Evolutionary conservation across 2,113 vertebrate genomes (phyloP).

Genomic region (Pachypanchax playfairii): DNA sequence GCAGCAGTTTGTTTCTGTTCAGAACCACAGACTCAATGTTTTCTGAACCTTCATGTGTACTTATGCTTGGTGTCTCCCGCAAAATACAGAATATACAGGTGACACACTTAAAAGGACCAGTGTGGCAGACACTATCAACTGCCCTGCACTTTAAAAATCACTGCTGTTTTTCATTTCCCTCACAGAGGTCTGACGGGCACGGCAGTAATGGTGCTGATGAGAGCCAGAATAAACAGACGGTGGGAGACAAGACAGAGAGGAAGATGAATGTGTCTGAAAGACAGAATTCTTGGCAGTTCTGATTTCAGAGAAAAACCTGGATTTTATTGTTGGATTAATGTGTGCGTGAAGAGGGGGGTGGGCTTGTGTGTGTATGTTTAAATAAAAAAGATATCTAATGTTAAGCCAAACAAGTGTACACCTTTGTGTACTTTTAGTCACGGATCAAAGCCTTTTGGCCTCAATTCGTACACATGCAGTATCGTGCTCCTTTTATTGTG

Average conservation of each 20-base stretch:
- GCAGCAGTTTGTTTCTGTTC: too few relatives aligned
- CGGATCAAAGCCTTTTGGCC: constrained; percentile 3
- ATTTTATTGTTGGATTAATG: constrained; percentile 62
- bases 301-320: constrained; percentile 61
- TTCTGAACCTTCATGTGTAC: constrained; percentile 39
- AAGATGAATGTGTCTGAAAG: constrained; percentile 76
- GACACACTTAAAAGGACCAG: constrained; percentile 34
- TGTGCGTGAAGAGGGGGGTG: too few relatives aligned
- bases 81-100: constrained; percentile 27
- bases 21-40: too few relatives aligned
- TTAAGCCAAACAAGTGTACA: constrained; percentile 18
- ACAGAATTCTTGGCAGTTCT: constrained; percentile 62
- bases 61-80: too few relatives aligned
- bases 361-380: constrained; percentile 32
- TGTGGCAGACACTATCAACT: constrained; percentile 66
- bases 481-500: neutral
- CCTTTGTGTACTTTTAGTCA: constrained; percentile 12
- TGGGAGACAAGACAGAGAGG: constrained; percentile 74
- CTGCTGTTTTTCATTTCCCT: constrained; percentile 78
- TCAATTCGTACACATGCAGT: neutral
- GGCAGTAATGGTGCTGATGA: constrained; percentile 75
- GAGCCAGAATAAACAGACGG: constrained; percentile 78
- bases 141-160: constrained; percentile 69
- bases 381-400: constrained; percentile 16
- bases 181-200: constrained; percentile 66